Base-by-base conservation (phyloP, 2,888 invertebrate genomes). In the Plagiodera versicolora region DNA sequence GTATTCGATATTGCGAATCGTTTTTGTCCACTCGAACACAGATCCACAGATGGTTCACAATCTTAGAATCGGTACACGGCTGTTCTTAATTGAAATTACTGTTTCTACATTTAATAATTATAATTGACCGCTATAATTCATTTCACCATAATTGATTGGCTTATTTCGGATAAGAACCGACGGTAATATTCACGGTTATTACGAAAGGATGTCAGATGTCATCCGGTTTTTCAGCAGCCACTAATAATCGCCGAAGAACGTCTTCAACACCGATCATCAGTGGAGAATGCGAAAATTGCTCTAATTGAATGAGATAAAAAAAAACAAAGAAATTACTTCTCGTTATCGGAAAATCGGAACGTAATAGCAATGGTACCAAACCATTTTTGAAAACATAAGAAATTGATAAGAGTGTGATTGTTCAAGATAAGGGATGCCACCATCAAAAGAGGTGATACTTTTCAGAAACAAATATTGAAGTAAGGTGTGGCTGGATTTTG, bases 1-100 rank as follows among this genome's bases (percentile, higher is more conserved):
- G 54, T 56, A 54, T 61, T 50, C 58, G 18, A 54, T 59, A 39
- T 59, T 35, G 47, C 30, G 30, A 45, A 39, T 58, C 54, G 16
- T 63, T 51, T 60, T 57, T 62, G 58, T 62, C 58, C 49, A 32
- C 44, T 32, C 44, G 58, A 50, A 56, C 55, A 45, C 58, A n/a
- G n/a, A n/a, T n/a, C n/a, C n/a, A n/a, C 65, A 62, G 62, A 65
- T 63, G 65, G 60, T 60, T 62, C 56, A 56, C 56, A 58, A 63
- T 58, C 58, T 56, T 46, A 44, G 58, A 63, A 60, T 58, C 60
- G 56, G 59, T 63, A 56, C 56, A 54, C 65, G 60, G 62, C 58
- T 55, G 51, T 50, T 58, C 50, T 56, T 61, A 63, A 63, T 60
- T 61, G 63, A 65, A 65, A 63, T 61, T 63, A 56, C 65, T 58